A percentile compares a stretch with the other conserved stretches of the same genome.
Evolutionary conservation across 2,888 invertebrate species (phyloP).

Genomic region (Lasioglossum oenotherae): DNA sequence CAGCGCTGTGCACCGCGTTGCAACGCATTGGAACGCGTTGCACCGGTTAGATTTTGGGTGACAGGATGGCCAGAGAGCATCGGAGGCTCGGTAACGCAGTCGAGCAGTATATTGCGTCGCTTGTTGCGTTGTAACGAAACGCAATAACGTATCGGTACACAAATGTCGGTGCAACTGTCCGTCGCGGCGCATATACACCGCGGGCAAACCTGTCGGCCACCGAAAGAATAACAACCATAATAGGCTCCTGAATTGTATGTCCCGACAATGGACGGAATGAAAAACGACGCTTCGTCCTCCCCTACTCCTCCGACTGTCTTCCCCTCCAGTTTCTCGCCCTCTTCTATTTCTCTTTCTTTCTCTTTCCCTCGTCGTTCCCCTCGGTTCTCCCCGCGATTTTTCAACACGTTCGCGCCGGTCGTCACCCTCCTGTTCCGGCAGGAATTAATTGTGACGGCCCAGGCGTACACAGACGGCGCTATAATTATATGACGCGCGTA

Average conservation of each 20-base stretch:
- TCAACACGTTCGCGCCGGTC: not conserved
- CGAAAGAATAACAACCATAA: conserved; percentile 76
- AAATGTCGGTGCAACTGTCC: conserved; percentile 67
- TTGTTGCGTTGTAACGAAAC: conserved; percentile 70
- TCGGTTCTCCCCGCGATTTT: not conserved
- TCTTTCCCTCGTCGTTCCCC: not conserved
- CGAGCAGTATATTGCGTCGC: conserved; percentile 68
- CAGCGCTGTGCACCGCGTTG: not conserved
- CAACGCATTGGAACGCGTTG: not conserved
- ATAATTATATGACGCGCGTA: conserved; percentile 12
- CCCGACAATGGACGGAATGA: conserved; percentile 72
- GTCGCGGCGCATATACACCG: conserved; percentile 65
- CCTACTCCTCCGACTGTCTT: not conserved
- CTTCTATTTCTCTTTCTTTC: not conserved
- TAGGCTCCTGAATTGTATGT: conserved; percentile 70
- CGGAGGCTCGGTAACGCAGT: conserved; percentile 45
- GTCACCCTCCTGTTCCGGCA: not conserved
- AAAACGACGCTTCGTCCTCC: conserved; percentile 61
- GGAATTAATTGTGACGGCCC: conserved; percentile 26
- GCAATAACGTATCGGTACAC: conserved; percentile 73
- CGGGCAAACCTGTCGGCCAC: conserved; percentile 66
- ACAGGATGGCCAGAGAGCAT: conserved; percentile 33
- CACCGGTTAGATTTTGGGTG: conserved; percentile 45
- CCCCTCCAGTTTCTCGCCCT: not conserved
- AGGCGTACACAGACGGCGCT: not conserved